A percentile compares a stretch with the other conserved stretches of the same genome.
These are phyloP conservation scores for Casuarius casuarius DNA, from an alignment of 2,113 vertebrate species.

Conservation along the genomic window DNA sequence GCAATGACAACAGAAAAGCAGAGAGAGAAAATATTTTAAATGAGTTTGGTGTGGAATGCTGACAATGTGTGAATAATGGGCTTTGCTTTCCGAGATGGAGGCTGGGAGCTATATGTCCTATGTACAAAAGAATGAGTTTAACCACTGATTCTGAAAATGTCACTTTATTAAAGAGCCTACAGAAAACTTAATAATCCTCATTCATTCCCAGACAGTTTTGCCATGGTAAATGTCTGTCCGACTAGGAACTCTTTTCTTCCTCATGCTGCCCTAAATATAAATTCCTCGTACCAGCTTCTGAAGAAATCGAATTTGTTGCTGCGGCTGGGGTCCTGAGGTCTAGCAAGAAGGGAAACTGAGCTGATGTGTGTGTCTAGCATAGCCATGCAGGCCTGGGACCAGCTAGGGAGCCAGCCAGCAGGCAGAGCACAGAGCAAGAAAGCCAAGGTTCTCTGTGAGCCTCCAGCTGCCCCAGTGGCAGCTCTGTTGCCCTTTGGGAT, in stretches of 20 bases:
- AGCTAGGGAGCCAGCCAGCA: accelerated
- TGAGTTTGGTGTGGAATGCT: neutral
- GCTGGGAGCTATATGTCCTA: neutral
- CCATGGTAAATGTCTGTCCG: neutral
- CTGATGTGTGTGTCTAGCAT: accelerated
- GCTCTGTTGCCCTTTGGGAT: neutral
- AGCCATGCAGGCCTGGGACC: neutral
- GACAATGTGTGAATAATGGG: constrained; percentile 15
- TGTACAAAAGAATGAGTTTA: constrained; percentile 27
- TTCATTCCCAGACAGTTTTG: constrained; percentile 14
- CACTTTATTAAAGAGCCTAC: constrained; percentile 36
- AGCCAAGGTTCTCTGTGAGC: neutral
- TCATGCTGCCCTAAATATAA: neutral
- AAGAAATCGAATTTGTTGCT: neutral
- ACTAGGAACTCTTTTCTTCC: neutral
- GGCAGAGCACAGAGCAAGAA: neutral
- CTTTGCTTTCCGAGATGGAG: constrained; percentile 17
- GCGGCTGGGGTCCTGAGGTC: neutral
- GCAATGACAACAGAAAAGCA: neutral
- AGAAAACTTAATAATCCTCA: constrained; percentile 52
- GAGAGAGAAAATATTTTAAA: neutral
- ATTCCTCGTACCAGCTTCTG: neutral
- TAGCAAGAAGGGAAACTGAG: neutral
- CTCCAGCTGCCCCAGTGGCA: neutral
- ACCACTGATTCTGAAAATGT: constrained; percentile 31